Conservation (phyloP, 2,888 invertebrate genomes). For the Trachelus tabidus region DNA sequence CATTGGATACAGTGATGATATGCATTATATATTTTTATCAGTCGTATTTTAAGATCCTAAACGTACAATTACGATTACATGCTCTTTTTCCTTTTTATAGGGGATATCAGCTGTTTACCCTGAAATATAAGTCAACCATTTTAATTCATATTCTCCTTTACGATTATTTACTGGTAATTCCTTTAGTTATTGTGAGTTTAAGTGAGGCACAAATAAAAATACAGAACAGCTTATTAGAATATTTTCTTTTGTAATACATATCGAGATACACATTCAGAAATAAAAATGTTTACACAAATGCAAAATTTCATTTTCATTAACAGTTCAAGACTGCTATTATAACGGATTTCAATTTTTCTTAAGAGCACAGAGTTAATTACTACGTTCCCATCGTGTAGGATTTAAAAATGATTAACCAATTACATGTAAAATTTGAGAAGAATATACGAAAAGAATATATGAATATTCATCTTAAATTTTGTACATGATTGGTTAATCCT, state of each 20-base stretch:
- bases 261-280: too few relatives aligned
- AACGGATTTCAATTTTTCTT: too few relatives aligned
- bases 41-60: background rate
- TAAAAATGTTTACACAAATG: too few relatives aligned
- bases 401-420: too few relatives aligned
- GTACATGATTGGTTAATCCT: too few relatives aligned
- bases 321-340: too few relatives aligned
- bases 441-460: too few relatives aligned
- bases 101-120: background rate
- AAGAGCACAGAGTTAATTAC: too few relatives aligned
- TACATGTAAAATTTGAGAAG: too few relatives aligned
- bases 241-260: background rate
- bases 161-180: background rate
- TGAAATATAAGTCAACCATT: background rate
- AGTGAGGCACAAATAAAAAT: background rate
- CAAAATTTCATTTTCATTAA: too few relatives aligned
- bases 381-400: too few relatives aligned
- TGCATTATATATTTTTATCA: background rate
- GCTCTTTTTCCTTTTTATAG: background rate
- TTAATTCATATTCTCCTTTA: background rate
- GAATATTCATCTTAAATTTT: too few relatives aligned
- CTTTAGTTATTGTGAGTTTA: background rate
- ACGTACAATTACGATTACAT: background rate
- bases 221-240: background rate
- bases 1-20: background rate